Evolutionary conservation across 2,888 invertebrate genomes (phyloP).

Genomic region (Hetaerina titia): DNA sequence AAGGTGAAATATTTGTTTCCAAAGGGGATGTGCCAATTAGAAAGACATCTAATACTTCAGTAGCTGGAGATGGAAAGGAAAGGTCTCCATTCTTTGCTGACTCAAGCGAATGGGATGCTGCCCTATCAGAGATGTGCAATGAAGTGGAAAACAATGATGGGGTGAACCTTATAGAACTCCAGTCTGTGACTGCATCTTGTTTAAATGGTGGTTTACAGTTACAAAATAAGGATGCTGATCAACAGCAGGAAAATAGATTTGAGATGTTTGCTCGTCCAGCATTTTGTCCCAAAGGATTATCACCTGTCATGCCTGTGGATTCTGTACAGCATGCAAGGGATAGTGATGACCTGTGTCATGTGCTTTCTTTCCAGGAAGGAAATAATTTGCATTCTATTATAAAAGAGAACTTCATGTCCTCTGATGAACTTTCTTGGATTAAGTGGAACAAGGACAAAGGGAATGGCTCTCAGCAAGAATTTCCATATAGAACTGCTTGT

Average conservation of each 20-base stretch:
- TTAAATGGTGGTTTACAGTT: neutral
- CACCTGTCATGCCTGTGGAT: slow-evolving; percentile 6
- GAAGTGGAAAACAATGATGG: neutral
- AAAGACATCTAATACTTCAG: neutral
- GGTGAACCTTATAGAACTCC: neutral
- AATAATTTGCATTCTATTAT: neutral
- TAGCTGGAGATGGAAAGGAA: neutral
- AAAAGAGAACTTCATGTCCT: neutral
- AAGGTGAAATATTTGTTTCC: neutral
- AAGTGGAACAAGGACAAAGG: neutral
- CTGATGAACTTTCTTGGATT: slow-evolving; percentile 12
- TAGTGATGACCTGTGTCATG: neutral
- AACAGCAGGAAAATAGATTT: neutral
- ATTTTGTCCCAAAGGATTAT: slow-evolving; percentile 27
- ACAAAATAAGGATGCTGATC: neutral
- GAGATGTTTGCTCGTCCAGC: slow-evolving; percentile 47
- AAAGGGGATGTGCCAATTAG: neutral
- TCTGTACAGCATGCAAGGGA: neutral
- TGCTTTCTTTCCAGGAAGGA: neutral
- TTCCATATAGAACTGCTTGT: neutral
- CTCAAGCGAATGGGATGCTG: neutral
- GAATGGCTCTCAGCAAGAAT: neutral
- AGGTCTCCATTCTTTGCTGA: slow-evolving; percentile 1
- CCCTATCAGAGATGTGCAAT: neutral
- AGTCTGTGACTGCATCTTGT: neutral